Percentiles rank a stretch among this genome's conserved stretches.
Conservation (phyloP, 2,888 invertebrate genomes). For the Selenia dentaria region DNA sequence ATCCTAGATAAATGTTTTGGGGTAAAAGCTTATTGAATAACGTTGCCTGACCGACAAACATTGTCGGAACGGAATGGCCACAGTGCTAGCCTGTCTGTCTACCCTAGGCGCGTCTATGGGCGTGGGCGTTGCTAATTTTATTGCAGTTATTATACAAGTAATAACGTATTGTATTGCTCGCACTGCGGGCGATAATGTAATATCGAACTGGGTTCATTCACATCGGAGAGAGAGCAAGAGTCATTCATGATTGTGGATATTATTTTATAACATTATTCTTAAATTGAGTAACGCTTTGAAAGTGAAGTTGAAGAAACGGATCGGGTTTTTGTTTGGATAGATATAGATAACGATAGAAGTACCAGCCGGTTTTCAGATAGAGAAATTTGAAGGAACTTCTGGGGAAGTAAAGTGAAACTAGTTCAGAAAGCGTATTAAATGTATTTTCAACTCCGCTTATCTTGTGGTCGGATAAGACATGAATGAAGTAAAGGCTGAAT, state of each 20-base stretch:
- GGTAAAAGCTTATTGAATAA: conserved; percentile 67
- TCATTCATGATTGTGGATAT: conserved; percentile 41
- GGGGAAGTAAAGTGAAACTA: conserved; percentile 1
- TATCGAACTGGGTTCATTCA: conserved; percentile 57
- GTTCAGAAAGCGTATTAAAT: conserved; percentile 9
- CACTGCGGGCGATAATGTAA: conserved; percentile 47
- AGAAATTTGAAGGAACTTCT: conserved; percentile 4
- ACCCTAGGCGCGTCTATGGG: conserved; percentile 43
- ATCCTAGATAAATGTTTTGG: conserved; percentile 47
- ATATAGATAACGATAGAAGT: no score
- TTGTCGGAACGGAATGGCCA: conserved; percentile 41
- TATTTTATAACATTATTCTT: conserved; percentile 28
- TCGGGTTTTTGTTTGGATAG: conserved; percentile 3
- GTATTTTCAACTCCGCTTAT: conserved; percentile 1
- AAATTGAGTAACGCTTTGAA: conserved; percentile 28
- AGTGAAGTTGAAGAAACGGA: conserved; percentile 24
- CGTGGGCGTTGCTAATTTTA: conserved; percentile 49
- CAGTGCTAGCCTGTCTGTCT: conserved; percentile 43
- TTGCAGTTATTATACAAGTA: conserved; percentile 45
- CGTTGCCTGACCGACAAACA: conserved; percentile 53
- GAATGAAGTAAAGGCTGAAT: conserved; percentile 2
- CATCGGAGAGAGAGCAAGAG: conserved; percentile 38
- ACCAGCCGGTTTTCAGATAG: no score
- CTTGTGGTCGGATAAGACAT: not conserved
- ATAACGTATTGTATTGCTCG: conserved; percentile 42